Percentiles rank a stretch among this genome's conserved stretches.
phyloP scores from a whole-genome alignment of 1,140 invertebrate genomes.

The Drosophila grimshawi region DNA sequence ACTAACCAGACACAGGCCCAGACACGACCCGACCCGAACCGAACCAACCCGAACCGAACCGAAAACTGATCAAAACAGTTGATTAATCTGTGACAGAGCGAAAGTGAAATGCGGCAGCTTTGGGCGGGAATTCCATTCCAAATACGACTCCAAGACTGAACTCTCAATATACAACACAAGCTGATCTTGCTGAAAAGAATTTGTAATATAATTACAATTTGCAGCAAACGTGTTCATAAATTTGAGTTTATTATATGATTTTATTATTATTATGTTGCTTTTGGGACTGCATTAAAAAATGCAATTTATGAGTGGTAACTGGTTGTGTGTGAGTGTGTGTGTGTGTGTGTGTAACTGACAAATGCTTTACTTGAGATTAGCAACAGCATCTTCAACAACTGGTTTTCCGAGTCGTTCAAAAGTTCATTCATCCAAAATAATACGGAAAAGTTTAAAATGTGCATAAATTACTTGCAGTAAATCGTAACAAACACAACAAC shows the following conservation, averaged over 20 bases:
- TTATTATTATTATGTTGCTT: slow-evolving; percentile 21
- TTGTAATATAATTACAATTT: background rate
- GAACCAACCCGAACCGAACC: background rate
- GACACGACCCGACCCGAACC: background rate
- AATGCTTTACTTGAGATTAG: slow-evolving; percentile 30
- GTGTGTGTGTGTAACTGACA: slow-evolving; percentile 16
- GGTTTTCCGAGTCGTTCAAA: slow-evolving; percentile 57
- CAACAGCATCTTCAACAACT: slow-evolving; percentile 51
- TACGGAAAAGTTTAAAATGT: slow-evolving; percentile 82
- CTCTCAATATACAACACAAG: background rate
- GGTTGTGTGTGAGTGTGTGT: slow-evolving; percentile 1
- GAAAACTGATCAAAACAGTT: slow-evolving; percentile 8
- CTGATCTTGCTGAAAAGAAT: slow-evolving; percentile 2
- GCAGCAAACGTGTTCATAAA: slow-evolving; percentile 56
- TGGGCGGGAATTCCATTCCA: slow-evolving; percentile 3
- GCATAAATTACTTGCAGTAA: slow-evolving; percentile 72
- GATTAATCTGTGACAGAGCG: slow-evolving; percentile 32
- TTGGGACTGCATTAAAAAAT: slow-evolving; percentile 61
- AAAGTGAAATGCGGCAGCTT: slow-evolving; percentile 28
- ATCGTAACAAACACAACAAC: slow-evolving; percentile 43
- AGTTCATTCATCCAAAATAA: slow-evolving; percentile 82
- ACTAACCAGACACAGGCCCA: slow-evolving; percentile 17
- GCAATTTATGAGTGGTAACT: slow-evolving; percentile 66
- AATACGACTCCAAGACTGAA: slow-evolving; percentile 7
- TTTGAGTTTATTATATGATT: slow-evolving; percentile 47